Percentiles rank a stretch among this genome's conserved stretches.
Conservation (phyloP, 2,113 vertebrate species). For the Engraulis encrasicolus region DNA sequence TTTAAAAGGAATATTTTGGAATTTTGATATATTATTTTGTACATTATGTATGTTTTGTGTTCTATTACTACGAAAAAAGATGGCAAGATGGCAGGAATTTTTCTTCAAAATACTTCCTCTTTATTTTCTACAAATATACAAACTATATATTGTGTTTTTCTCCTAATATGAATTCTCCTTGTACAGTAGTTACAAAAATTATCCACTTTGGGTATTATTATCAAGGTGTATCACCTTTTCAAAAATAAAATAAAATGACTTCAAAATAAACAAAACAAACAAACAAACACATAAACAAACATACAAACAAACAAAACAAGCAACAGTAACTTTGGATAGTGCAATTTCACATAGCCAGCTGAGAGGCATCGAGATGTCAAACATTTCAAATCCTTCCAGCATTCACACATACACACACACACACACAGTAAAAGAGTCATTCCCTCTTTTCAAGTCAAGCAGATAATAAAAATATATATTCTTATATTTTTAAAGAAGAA, state of each 20-base stretch:
- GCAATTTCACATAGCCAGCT: slow-evolving; percentile 27
- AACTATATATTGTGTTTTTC: slow-evolving; percentile 28
- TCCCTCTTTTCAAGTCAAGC: slow-evolving; percentile 18
- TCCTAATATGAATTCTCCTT: background rate
- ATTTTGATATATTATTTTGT: background rate
- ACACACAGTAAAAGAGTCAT: background rate
- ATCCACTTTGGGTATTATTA: slow-evolving; percentile 23
- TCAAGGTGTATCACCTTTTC: slow-evolving; percentile 8
- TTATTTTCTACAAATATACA: slow-evolving; percentile 54
- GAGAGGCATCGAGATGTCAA: slow-evolving; percentile 18
- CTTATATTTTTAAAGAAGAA: slow-evolving; percentile 6
- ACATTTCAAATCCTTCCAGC: background rate
- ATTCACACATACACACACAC: too few relatives aligned
- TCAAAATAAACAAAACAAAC: slow-evolving; percentile 19
- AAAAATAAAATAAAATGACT: slow-evolving; percentile 18
- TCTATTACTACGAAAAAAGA: background rate
- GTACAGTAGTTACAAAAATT: slow-evolving; percentile 41
- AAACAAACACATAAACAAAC: slow-evolving; percentile 41
- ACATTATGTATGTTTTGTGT: background rate
- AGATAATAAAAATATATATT: background rate
- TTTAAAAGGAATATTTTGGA: background rate
- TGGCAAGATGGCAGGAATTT: slow-evolving; percentile 19
- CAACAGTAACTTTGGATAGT: slow-evolving; percentile 11
- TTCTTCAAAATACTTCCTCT: slow-evolving; percentile 20
- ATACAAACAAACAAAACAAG: slow-evolving; percentile 23